Evolutionary conservation across 2,888 invertebrate species (phyloP), one percentile per base, ranked within the genome.

Genomic region (Azorinus chamasolen): DNA sequence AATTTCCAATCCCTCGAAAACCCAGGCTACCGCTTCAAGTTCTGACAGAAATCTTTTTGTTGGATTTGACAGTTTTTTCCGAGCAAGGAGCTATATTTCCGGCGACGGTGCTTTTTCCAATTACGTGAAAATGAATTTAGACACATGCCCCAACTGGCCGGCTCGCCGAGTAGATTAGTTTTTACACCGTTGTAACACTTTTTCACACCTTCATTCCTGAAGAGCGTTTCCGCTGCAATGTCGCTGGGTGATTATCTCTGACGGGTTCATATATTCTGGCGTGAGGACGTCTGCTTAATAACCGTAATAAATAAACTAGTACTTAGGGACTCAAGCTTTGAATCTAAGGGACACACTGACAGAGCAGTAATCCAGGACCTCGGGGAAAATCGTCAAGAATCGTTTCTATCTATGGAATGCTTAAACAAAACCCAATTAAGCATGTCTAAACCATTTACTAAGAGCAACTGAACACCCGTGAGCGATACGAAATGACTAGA

Each of bases 81-180:
- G 61, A 72, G 69, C 72, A 58, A 63, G 64, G 55, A 72, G 69
- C 59, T 79, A 71, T 74, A 79, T 79, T 75, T 57, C 57, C 24
- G 64, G 55, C 63, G 77, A 77, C 76, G 66, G 58, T 79, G 73
- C 66, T 63, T 70, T 65, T 81, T 65, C 68, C 80, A 81, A 81
- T 81, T 81, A 81, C 66, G 68, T 63, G 61, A 64, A 76, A 81
- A 81, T 77, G 80, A 81, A 81, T 73, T 77, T 77, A 71, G 71
- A 72, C 77, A 63, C 71, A 54, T 73, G 77, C 73, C 80, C 73
- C 80, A 64, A 71, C 80, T 81, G 80, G 80, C 74, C 77, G 71
- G 61, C 62, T 55, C 50, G 37, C 55, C 37, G 32, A 64, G 76
- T 77, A 81, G 80, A 81, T 81, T 81, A 81, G 80, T 81, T 81